Base-by-base conservation (phyloP, 2,888 invertebrate species). In the Pristionchus mayeri region DNA sequence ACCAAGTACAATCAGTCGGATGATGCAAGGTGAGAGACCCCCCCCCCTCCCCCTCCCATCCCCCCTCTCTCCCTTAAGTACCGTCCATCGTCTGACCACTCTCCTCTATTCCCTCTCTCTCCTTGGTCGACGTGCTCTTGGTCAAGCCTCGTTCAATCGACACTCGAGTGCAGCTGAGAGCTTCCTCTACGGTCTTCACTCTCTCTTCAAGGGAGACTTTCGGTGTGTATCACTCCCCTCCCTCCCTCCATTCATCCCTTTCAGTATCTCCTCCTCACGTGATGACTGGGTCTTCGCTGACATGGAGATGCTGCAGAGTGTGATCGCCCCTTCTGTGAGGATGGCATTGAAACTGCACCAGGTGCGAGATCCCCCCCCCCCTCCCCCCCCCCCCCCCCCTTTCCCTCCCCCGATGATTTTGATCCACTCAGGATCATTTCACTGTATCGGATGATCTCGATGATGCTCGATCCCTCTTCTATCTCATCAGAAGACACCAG, bases 281-380 rank as follows among this genome's bases (percentile, higher is more conserved):
- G 99, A 99, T 94, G 98, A 99, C 93, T 99, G 99, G 99, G 98
- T 99, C 27, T 97, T 99, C 94, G 96, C 96, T 7, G 99, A 99
- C 93, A 97, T 99, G 95, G 97, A 98, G 91, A 94, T 99, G 86
- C 94, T 99, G 84, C 96, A 96, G 91, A 95, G 96, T 18, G 98
- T 99, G 2, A 96, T 99, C 0, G 97, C 98, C 50, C 98, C 98
- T 2, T 98, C 97, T 0, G 96, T 99, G 0, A 95, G 98, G 86
- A 98, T 92, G 91, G 91, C 92, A n/a, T 86, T 92, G 37, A 92
- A 92, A 85, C 86, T 92, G n/a, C 92, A 92, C 76, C 89, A 89
- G 76, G 86, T 86, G 34, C 16, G 34, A 13, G 7, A 21, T 52
- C 11, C 3, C n/a, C n/a, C n/a, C n/a, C n/a, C n/a, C n/a, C n/a